These are phyloP conservation scores for Heliconius ethilla DNA, from an alignment of 2,888 invertebrate genomes.

Conservation along the genomic window DNA sequence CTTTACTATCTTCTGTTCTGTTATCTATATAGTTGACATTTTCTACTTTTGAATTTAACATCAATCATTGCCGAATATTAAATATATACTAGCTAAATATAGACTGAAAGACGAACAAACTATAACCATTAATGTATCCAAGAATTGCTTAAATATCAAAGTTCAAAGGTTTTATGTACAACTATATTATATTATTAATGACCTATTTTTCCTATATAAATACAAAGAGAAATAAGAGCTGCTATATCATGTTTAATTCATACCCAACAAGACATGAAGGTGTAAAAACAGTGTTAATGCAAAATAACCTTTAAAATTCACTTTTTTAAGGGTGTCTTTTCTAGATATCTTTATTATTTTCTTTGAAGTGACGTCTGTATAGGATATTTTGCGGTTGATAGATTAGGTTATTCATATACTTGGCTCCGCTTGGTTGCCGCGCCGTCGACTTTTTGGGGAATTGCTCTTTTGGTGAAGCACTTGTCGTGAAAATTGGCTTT, in stretches of 20 bases:
- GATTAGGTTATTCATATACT: slow-evolving; percentile 24
- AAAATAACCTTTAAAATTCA: slow-evolving; percentile 8
- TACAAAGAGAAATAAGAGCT: slow-evolving; percentile 28
- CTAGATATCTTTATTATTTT: not conserved
- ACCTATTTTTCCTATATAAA: slow-evolving; percentile 23
- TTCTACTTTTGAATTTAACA: not conserved
- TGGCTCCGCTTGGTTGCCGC: not conserved
- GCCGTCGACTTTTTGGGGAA: slow-evolving; percentile 1
- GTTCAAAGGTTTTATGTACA: not conserved
- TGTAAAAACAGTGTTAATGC: slow-evolving; percentile 1
- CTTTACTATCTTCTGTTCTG: too few species aligned
- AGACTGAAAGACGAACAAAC: not conserved
- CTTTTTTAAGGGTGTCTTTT: not conserved
- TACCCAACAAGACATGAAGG: not conserved
- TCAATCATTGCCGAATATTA: not conserved
- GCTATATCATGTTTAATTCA: slow-evolving; percentile 25
- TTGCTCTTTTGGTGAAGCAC: slow-evolving; percentile 9
- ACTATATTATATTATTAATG: slow-evolving; percentile 6
- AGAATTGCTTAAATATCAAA: not conserved
- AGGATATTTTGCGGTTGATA: slow-evolving; percentile 23
- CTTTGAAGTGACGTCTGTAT: not conserved
- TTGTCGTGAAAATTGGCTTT: slow-evolving; percentile 23
- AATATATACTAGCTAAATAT: not conserved
- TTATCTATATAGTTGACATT: not conserved
- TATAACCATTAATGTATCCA: not conserved